A percentile compares a stretch with the other conserved stretches of the same genome.
phyloP scores from a whole-genome alignment of 2,888 invertebrate species.

The Gerris lacustris region DNA sequence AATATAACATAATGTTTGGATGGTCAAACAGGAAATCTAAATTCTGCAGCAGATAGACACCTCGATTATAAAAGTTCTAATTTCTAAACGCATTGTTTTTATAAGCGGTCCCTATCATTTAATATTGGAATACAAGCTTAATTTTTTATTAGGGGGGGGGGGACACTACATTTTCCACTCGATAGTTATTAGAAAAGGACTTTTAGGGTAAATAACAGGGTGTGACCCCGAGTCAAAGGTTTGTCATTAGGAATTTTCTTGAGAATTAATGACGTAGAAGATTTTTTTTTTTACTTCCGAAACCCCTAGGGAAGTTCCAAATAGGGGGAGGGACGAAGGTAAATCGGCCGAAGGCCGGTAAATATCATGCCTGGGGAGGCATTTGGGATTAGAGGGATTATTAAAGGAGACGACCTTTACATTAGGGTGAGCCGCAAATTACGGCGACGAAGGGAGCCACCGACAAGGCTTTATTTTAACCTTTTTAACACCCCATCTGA shows the following conservation, averaged over 20 bases:
- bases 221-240: background rate
- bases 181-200: no score
- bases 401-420: slow-evolving; percentile 8
- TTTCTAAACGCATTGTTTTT: no score
- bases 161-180: no score
- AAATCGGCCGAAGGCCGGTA: slow-evolving; percentile 7
- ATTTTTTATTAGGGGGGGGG: no score
- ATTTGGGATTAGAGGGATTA: slow-evolving; percentile 2
- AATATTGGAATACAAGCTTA: no score
- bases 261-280: background rate
- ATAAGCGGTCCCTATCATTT: no score
- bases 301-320: background rate
- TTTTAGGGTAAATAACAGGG: background rate
- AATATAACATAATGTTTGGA: no score
- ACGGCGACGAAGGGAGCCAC: slow-evolving; percentile 2
- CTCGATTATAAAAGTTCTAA: no score
- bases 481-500: slow-evolving; percentile 30
- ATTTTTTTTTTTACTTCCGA: background rate
- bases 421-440: slow-evolving; percentile 12
- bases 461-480: slow-evolving; percentile 29
- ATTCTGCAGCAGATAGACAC: no score
- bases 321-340: background rate
- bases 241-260: background rate
- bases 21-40: no score
- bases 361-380: background rate